phyloP scores from a whole-genome alignment of 2,888 invertebrate genomes.

The Stenichneumon culpator region DNA sequence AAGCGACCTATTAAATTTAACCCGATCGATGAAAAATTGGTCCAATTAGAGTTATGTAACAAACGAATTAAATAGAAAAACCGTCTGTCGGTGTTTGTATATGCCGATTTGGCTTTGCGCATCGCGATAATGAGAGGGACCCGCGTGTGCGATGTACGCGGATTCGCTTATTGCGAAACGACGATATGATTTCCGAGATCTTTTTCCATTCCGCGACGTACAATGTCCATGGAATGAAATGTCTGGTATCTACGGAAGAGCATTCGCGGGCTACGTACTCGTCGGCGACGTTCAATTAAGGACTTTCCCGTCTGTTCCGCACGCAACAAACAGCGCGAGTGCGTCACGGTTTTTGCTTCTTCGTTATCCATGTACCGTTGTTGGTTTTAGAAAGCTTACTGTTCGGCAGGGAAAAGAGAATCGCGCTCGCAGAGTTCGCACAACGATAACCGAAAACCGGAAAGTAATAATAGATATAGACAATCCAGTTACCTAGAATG shows the following conservation, averaged over 20 bases:
- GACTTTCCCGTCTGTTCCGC: background rate
- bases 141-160: too few relatives aligned
- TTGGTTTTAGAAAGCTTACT: background rate
- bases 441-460: background rate
- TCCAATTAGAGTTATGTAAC: slow-evolving; percentile 2
- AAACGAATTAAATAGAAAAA: background rate
- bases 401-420: background rate
- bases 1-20: background rate
- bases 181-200: background rate
- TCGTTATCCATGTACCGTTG: background rate
- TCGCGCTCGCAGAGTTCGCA: background rate
- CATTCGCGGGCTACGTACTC: background rate
- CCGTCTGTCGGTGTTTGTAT: too few relatives aligned
- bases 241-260: slow-evolving; percentile 18
- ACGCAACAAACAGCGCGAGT: background rate
- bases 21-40: background rate
- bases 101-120: too few relatives aligned
- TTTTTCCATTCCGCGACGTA: slow-evolving; percentile 15
- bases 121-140: too few relatives aligned
- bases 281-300: slow-evolving; percentile 25
- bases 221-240: slow-evolving; percentile 32
- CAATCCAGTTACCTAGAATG: background rate
- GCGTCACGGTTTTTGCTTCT: slow-evolving; percentile 17
- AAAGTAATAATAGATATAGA: background rate
- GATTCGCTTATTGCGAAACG: too few relatives aligned